phyloP scores from a whole-genome alignment of 2,113 vertebrate genomes.

The Pedetes capensis region DNA sequence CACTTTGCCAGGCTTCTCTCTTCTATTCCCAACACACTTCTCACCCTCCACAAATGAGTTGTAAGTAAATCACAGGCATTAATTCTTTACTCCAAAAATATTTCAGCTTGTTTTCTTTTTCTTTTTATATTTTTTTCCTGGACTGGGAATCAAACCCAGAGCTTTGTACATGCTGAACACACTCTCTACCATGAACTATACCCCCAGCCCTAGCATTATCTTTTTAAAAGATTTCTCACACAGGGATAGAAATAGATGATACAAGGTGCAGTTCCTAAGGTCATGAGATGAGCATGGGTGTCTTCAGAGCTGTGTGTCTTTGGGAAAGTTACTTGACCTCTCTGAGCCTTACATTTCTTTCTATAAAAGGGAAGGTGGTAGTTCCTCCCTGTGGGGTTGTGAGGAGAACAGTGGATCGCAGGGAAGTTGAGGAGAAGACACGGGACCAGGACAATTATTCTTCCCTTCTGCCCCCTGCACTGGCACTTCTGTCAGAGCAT shows the following conservation, averaged over 20 bases:
- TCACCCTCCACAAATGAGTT: no score
- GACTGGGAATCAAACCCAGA: no score
- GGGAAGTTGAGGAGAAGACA: neutral
- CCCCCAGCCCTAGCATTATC: neutral
- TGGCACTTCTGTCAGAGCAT: neutral
- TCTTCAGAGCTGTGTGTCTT: neutral
- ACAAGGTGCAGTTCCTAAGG: rapidly evolving
- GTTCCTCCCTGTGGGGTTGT: neutral
- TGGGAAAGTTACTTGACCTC: no score
- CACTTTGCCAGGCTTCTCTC: no score
- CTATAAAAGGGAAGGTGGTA: neutral
- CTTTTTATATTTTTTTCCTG: no score
- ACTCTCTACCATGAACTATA: no score
- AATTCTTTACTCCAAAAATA: no score
- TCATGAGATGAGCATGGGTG: neutral
- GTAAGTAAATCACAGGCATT: no score
- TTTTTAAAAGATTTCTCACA: neutral
- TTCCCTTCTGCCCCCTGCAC: neutral
- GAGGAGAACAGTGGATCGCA: neutral
- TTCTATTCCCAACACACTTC: no score
- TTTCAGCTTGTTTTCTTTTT: no score
- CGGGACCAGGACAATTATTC: neutral
- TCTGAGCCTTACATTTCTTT: no score
- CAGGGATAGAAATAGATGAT: neutral
- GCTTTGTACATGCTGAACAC: no score